A percentile compares a stretch with the other conserved stretches of the same genome.
phyloP scores from a whole-genome alignment of 2,113 vertebrate species.

The Onychostoma macrolepis region DNA sequence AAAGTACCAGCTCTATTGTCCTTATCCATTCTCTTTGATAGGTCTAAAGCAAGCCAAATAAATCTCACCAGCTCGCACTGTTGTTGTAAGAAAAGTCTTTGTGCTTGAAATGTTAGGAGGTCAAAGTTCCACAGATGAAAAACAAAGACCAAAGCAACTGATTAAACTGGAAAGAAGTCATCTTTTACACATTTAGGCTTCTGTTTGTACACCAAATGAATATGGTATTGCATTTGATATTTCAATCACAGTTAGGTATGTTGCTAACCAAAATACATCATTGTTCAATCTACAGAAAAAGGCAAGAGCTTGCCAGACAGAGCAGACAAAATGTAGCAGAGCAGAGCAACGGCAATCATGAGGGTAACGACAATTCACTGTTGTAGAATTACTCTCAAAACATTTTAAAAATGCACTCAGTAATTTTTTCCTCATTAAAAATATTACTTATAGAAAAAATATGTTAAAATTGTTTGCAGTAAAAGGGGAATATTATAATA shows the following conservation, averaged over 20 bases:
- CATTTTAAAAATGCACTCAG: not conserved
- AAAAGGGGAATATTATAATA: not conserved
- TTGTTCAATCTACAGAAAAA: slow-evolving; percentile 78
- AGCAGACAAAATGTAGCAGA: slow-evolving; percentile 76
- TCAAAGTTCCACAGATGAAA: slow-evolving; percentile 14
- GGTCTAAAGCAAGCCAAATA: not conserved
- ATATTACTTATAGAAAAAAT: not conserved
- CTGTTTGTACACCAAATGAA: not conserved
- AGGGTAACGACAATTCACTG: slow-evolving; percentile 77
- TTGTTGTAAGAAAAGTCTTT: slow-evolving; percentile 6
- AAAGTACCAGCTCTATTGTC: slow-evolving; percentile 78
- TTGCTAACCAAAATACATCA: not conserved
- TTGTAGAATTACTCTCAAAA: not conserved
- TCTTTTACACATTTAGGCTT: not conserved
- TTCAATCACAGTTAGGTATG: not conserved
- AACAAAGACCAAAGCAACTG: not conserved
- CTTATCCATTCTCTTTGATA: slow-evolving; percentile 10
- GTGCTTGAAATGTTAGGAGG: slow-evolving; percentile 3
- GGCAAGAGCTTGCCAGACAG: slow-evolving; percentile 76
- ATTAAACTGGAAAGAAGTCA: not conserved
- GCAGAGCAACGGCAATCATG: slow-evolving; percentile 84
- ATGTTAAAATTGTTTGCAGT: not conserved
- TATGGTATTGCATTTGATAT: not conserved
- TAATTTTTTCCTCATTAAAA: not conserved
- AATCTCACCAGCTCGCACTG: not conserved